Percentiles rank a stretch among this genome's conserved stretches.
Evolutionary conservation across 2,113 vertebrate species (phyloP).

Genomic region (Antigone vipio): DNA sequence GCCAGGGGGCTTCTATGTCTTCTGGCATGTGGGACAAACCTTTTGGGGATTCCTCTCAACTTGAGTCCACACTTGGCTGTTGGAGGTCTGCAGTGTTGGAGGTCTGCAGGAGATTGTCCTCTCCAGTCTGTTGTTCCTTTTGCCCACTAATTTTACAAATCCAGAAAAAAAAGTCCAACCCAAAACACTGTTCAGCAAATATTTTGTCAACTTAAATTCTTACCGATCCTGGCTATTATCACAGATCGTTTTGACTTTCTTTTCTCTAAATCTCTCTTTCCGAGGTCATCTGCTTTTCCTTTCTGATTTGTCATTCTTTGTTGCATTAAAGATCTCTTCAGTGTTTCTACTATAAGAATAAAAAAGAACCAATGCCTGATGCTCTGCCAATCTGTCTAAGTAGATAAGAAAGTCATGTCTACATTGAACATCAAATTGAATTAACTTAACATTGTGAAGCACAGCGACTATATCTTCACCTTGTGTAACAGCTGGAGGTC

Average conservation of each 20-base stretch:
- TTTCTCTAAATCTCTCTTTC: background rate
- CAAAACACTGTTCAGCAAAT: background rate
- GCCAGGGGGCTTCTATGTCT: background rate
- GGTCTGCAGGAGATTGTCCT: background rate
- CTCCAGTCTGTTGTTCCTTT: background rate
- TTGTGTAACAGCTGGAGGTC: background rate
- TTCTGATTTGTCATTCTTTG: background rate
- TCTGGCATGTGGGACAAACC: background rate
- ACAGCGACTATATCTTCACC: background rate
- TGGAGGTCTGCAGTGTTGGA: background rate
- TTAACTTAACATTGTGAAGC: background rate
- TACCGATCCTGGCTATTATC: background rate
- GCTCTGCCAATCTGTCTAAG: background rate
- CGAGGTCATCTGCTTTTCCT: background rate
- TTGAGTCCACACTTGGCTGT: background rate
- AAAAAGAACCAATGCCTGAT: background rate
- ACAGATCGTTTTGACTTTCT: background rate
- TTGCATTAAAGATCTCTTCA: background rate
- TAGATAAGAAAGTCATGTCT: background rate
- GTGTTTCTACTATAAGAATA: background rate
- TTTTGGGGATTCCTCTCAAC: background rate
- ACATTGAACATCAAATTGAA: background rate
- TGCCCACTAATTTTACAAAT: background rate
- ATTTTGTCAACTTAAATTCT: background rate
- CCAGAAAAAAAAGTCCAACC: background rate